Evolutionary conservation across 2,113 vertebrate species (phyloP), one percentile per base, ranked within the genome.

Genomic region (Clarias magur): DNA sequence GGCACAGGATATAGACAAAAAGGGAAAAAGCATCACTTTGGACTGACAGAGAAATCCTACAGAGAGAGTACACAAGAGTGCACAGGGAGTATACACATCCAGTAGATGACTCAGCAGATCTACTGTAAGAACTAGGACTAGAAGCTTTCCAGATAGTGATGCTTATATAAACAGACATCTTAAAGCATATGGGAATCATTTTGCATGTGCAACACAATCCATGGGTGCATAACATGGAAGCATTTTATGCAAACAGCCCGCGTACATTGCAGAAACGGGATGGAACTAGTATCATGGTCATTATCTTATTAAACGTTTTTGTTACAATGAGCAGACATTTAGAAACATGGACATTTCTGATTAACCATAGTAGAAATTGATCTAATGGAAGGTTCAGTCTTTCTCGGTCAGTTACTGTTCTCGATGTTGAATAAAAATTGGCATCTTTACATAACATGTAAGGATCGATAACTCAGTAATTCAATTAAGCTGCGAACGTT

Each of bases 1-100:
- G 88, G 88, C 86, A 84, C n/a, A 80, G 48, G 86, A 89, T 86
- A 86, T 89, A 68, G 56, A 86, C 83, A 56, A 67, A 86, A 85
- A 56, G 72, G 70, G 56, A 85, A 89, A 89, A 89, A 85, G 70
- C 86, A 79, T 83, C 86, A 85, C 68, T 48, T 83, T 80, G 76
- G 48, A 48, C 62, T 68, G 53, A 80, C 42, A 65, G 76, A 80
- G 85, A 13, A 68, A 80, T 80, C 19, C 60, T 79, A 63, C 76
- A 83, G 65, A 83, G 79, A 72, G 27, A 85, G 65, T 48, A 48
- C 48, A 23, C 30, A 57, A 23, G 59, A 80, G 25, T 48, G 59
- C 63, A 81, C 85, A 57, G 57, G 27, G 42, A 34, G 34, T 21
- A 67, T 76, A 53, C 38, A 54, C 60, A 42, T 48, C n/a, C 38